These are phyloP conservation scores for Emys orbicularis DNA, from an alignment of 2,797 vertebrate genomes.

Conservation along the genomic window DNA sequence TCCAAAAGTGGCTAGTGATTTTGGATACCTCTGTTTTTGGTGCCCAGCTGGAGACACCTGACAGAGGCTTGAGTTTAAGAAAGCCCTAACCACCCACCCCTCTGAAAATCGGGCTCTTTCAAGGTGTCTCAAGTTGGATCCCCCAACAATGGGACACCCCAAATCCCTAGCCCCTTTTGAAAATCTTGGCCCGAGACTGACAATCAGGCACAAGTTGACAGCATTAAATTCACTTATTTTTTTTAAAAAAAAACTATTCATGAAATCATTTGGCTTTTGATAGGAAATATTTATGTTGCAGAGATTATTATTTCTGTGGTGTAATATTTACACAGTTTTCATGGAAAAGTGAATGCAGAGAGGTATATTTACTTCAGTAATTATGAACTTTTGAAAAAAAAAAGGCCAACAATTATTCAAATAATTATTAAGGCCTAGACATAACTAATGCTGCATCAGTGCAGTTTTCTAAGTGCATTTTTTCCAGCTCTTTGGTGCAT, in stretches of 20 bases:
- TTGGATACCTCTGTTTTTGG: neutral
- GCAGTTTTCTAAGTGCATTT: conserved; percentile 42
- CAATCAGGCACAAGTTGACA: neutral
- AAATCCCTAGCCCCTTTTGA: neutral
- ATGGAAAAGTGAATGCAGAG: conserved; percentile 1
- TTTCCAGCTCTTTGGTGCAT: conserved; percentile 44
- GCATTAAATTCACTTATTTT: neutral
- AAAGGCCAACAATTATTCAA: conserved; percentile 39
- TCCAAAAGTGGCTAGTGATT: neutral
- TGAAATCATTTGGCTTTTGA: neutral
- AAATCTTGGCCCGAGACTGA: neutral
- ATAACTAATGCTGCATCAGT: conserved; percentile 17
- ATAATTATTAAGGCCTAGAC: conserved; percentile 63
- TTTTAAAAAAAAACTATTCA: fast-evolving
- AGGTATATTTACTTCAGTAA: conserved; percentile 52
- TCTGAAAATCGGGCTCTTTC: neutral
- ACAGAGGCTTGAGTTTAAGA: neutral
- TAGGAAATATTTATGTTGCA: conserved; percentile 17
- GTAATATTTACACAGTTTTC: conserved; percentile 34
- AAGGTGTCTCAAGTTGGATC: neutral
- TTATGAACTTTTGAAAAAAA: conserved; percentile 8
- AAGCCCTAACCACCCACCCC: neutral
- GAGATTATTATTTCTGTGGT: neutral
- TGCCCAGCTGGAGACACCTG: neutral
- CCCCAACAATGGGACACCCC: neutral